Evolutionary conservation across 2,113 vertebrate genomes (phyloP).

Genomic region (Shinisaurus crocodilurus): DNA sequence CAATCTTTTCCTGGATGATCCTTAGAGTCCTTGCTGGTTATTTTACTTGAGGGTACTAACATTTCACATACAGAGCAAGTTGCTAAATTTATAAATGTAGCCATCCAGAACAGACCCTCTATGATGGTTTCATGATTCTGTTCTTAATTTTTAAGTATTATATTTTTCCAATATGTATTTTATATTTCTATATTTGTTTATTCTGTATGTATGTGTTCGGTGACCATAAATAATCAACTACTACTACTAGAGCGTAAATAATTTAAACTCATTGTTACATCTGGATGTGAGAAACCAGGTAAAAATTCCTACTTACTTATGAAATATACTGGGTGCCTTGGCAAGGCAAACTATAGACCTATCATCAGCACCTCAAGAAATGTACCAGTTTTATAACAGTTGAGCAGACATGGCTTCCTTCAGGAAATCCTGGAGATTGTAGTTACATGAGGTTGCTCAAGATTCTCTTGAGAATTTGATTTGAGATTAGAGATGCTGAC

Average conservation of each 20-base stretch:
- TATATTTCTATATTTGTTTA: too few species aligned
- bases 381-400: background rate
- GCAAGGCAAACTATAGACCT: background rate
- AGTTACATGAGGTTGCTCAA: background rate
- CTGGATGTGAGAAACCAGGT: background rate
- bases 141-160: too few species aligned
- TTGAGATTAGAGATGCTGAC: background rate
- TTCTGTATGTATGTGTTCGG: too few species aligned
- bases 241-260: background rate
- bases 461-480: background rate
- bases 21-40: too few species aligned
- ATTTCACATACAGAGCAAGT: too few species aligned
- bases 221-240: too few species aligned
- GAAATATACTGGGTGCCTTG: background rate
- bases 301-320: background rate
- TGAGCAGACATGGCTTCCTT: background rate
- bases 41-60: too few species aligned
- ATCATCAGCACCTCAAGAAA: background rate
- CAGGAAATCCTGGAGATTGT: background rate
- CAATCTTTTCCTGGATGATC: too few species aligned
- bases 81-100: too few species aligned
- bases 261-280: background rate
- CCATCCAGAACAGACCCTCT: too few species aligned
- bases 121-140: too few species aligned
- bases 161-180: too few species aligned